Evolutionary conservation across 2,113 vertebrate genomes (phyloP).

Genomic region (Sclerurus mexicanus): DNA sequence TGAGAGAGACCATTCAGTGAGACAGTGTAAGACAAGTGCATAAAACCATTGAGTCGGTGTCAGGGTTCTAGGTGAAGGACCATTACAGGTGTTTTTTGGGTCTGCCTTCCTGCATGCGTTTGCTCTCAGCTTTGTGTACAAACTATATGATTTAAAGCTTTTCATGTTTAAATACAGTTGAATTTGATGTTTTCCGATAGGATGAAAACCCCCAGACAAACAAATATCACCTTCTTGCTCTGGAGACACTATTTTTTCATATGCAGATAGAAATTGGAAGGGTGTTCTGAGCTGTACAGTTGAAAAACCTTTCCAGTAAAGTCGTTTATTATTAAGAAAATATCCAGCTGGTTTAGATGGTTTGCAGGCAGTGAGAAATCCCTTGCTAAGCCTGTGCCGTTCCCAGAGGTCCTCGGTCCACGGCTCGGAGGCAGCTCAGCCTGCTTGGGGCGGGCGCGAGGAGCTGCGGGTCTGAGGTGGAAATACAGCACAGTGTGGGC

Average conservation of each 20-base stretch:
- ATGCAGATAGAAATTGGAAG: background rate
- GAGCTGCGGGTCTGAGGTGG: background rate
- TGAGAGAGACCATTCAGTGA: background rate
- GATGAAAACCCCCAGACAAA: background rate
- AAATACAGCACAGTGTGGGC: accelerated
- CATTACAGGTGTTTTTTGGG: background rate
- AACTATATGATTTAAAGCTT: background rate
- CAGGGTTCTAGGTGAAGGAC: background rate
- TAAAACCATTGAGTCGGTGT: background rate
- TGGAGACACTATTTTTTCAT: accelerated
- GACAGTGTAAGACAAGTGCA: background rate
- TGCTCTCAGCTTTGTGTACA: background rate
- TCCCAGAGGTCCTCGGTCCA: background rate
- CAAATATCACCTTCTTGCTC: background rate
- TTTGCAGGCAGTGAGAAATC: background rate
- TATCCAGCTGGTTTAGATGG: accelerated
- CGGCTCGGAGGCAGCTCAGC: background rate
- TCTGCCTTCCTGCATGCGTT: background rate
- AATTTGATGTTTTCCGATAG: background rate
- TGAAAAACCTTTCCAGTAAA: background rate
- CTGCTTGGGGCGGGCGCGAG: background rate
- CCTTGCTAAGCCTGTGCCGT: background rate
- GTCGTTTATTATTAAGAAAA: background rate
- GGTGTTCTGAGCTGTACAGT: background rate
- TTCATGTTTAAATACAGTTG: background rate